Evolutionary conservation across 2,797 vertebrate genomes (phyloP).

Genomic region (Notamacropus eugenii): DNA sequence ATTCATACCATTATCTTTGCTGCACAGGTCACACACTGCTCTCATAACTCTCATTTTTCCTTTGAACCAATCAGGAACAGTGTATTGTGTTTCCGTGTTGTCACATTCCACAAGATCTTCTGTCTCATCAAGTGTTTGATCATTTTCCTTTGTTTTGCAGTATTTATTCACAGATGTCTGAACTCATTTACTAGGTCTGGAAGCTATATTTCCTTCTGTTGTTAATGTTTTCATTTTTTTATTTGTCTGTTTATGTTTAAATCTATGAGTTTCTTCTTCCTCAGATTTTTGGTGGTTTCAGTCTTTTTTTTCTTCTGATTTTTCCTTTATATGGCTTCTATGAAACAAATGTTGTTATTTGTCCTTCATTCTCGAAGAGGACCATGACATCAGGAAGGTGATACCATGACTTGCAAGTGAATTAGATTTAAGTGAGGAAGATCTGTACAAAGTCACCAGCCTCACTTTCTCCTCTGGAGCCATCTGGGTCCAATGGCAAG

Average conservation of each 20-base stretch:
- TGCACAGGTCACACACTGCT: neutral
- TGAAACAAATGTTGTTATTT: too few relatives aligned
- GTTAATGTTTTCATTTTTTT: neutral
- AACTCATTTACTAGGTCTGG: neutral
- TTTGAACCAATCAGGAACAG: neutral
- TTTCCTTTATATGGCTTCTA: too few relatives aligned
- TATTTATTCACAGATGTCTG: neutral
- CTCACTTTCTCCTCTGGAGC: too few relatives aligned
- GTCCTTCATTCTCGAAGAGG: too few relatives aligned
- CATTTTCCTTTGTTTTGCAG: neutral
- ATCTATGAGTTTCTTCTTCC: neutral
- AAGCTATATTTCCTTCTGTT: neutral
- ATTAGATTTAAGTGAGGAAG: too few relatives aligned
- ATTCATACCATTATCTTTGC: neutral
- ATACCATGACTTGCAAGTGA: too few relatives aligned
- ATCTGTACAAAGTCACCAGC: too few relatives aligned
- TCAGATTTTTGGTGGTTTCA: neutral
- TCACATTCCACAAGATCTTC: neutral
- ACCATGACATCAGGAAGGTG: too few relatives aligned
- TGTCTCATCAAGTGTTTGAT: neutral
- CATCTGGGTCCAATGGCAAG: too few relatives aligned
- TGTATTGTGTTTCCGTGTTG: neutral
- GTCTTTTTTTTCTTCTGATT: neutral
- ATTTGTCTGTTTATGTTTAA: neutral
- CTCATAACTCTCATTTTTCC: neutral